Base-by-base conservation (phyloP, 2,888 invertebrate species). In the Polydrusus pterygomalis region DNA sequence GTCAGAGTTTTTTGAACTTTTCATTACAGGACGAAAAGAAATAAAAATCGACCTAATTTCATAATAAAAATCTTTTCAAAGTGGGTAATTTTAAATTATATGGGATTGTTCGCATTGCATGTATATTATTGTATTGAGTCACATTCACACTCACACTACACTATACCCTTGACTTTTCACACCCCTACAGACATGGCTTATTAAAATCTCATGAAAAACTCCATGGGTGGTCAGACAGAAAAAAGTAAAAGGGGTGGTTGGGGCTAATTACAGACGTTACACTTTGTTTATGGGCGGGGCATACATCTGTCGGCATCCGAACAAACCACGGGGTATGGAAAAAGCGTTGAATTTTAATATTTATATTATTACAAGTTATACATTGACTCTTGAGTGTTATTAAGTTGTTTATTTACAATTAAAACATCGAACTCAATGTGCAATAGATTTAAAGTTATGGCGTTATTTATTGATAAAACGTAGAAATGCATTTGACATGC, bases 211-310 rank as follows among this genome's bases (percentile, higher is more conserved):
- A 69, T 69, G 47, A 69, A 58, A 69, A 69, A 45, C 58, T 17
- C 69, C 0, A 49, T 67, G 62, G 75, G 77, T 65, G 74, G 77
- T 63, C 34, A 17, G 7, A 49, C 8, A 3, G 10, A 10, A 10
- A 15, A 15, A 18, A 15, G 8, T 15, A 60, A 73, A 78, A 49
- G 77, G 75, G 76, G 67, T 43, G 65, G 70, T 47, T 49, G 64
- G 18, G 73, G 65, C 74, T 75, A 77, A 75, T 78, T 64, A 69
- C 38, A 15, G 34, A 17, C 56, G 49, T 56, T 69, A 75, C 63
- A 70, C 56, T 40, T 77, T 80, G 79, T 80, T 81, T 81, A 73
- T 77, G 77, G 81, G 81, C 80, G 81, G 58, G 79, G 56, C 67
- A 45, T 40, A 64, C 81, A 81, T 81, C 80, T 81, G 81, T 77